Percentiles rank a stretch among this genome's conserved stretches.
Conservation (phyloP, 2,113 vertebrate species). For the Chaenocephalus aceratus region DNA sequence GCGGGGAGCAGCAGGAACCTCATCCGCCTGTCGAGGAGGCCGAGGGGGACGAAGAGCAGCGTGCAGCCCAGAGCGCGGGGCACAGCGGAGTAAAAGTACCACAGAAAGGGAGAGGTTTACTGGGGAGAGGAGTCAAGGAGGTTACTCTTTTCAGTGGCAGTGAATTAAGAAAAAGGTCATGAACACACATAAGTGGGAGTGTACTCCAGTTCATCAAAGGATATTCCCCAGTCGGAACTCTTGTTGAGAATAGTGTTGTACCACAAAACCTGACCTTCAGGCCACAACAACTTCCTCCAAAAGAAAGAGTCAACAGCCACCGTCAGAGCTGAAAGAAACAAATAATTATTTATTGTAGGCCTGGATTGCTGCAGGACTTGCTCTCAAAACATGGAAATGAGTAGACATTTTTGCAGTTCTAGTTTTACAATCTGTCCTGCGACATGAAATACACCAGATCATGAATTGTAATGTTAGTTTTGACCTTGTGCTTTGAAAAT, state of each 20-base stretch:
- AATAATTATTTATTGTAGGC: too few species aligned
- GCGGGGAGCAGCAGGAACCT: conserved; percentile 84
- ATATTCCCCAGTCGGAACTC: conserved; percentile 98
- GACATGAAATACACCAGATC: too few species aligned
- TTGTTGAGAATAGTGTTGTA: conserved; percentile 95
- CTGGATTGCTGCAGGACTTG: not conserved
- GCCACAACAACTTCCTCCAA: conserved; percentile 92
- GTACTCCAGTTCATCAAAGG: conserved; percentile 79
- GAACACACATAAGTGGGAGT: not conserved
- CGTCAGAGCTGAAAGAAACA: conserved; percentile 85
- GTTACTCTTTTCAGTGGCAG: not conserved
- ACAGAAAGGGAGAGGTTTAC: conserved; percentile 92
- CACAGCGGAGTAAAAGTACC: conserved; percentile 97
- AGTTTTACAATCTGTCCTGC: too few species aligned
- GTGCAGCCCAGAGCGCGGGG: conserved; percentile 92
- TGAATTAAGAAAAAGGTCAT: not conserved
- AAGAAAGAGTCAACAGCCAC: conserved; percentile 91
- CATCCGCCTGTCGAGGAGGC: conserved; percentile 87
- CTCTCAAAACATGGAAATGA: not conserved
- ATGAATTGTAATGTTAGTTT: too few species aligned
- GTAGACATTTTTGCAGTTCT: not conserved
- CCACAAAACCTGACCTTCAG: conserved; percentile 96
- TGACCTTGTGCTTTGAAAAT: too few species aligned
- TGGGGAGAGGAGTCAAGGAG: conserved; percentile 85
- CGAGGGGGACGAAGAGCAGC: conserved; percentile 89